Percentiles rank a stretch among this genome's conserved stretches.
Evolutionary conservation across 2,113 vertebrate species (phyloP).

Genomic region (Ptyas mucosa): DNA sequence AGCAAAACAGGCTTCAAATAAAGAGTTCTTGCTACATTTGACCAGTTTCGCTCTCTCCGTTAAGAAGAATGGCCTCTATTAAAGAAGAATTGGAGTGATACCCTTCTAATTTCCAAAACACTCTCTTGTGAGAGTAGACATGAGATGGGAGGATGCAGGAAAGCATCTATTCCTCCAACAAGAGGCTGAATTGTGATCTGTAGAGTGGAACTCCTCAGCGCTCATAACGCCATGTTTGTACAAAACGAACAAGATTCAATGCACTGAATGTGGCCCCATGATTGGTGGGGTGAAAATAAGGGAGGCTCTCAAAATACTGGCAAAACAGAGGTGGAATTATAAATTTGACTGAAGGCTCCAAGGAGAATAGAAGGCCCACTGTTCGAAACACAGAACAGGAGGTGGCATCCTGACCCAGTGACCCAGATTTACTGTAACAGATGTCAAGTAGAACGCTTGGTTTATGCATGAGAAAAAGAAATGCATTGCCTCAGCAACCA

Average conservation of each 20-base stretch:
- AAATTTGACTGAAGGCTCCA: constrained; percentile 14
- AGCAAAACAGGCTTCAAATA: background rate
- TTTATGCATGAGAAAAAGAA: background rate
- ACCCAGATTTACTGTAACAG: background rate
- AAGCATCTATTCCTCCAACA: background rate
- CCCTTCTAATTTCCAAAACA: background rate
- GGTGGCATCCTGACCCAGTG: background rate
- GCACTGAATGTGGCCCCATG: background rate
- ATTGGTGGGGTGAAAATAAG: background rate
- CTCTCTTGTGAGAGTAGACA: background rate
- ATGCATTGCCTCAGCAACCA: background rate
- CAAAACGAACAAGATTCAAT: background rate
- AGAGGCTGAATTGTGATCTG: background rate
- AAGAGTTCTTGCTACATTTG: background rate
- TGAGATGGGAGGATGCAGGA: background rate
- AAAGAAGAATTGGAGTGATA: background rate
- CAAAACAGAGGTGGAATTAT: background rate
- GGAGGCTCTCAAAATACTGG: background rate
- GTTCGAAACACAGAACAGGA: background rate
- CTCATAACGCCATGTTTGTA: background rate
- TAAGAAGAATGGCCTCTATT: background rate
- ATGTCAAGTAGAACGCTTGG: constrained; percentile 3
- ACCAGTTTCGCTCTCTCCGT: background rate
- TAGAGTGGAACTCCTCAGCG: background rate
- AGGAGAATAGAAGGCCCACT: background rate